Evolutionary conservation across 2,888 invertebrate genomes (phyloP).

Genomic region (Metallyticus violacea): DNA sequence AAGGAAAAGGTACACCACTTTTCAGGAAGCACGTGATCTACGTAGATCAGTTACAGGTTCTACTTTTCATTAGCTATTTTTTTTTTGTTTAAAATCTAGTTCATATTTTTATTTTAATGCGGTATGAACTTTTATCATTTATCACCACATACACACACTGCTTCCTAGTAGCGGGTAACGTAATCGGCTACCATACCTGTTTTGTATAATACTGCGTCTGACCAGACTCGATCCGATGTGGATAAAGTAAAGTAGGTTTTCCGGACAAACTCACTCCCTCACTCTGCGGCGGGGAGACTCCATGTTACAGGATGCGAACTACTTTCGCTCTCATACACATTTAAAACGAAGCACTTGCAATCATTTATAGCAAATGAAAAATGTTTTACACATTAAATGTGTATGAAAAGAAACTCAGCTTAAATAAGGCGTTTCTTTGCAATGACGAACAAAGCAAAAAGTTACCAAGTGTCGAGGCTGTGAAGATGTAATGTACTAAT

Average conservation of each 20-base stretch:
- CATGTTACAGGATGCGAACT: background rate
- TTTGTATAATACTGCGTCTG: background rate
- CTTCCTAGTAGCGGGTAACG: slow-evolving; percentile 2
- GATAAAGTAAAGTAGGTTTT: slow-evolving; percentile 8
- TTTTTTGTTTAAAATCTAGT: background rate
- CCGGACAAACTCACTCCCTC: slow-evolving; percentile 4
- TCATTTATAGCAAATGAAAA: no score
- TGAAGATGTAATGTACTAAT: no score
- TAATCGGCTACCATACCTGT: background rate
- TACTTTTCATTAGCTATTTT: background rate
- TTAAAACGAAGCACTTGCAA: background rate
- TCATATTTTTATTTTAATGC: background rate
- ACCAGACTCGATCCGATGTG: background rate
- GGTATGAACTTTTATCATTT: background rate
- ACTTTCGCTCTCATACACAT: background rate
- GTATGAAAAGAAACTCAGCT: no score
- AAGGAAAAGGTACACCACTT: background rate
- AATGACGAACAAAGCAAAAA: no score
- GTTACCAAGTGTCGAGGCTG: no score
- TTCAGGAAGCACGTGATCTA: background rate
- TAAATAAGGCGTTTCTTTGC: no score
- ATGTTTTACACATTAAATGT: no score
- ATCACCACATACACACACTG: background rate
- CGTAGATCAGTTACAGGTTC: background rate
- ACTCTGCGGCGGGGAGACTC: background rate